These are phyloP conservation scores for Psittacula cyanocephala DNA, from an alignment of 2,113 vertebrate genomes.

Conservation along the genomic window DNA sequence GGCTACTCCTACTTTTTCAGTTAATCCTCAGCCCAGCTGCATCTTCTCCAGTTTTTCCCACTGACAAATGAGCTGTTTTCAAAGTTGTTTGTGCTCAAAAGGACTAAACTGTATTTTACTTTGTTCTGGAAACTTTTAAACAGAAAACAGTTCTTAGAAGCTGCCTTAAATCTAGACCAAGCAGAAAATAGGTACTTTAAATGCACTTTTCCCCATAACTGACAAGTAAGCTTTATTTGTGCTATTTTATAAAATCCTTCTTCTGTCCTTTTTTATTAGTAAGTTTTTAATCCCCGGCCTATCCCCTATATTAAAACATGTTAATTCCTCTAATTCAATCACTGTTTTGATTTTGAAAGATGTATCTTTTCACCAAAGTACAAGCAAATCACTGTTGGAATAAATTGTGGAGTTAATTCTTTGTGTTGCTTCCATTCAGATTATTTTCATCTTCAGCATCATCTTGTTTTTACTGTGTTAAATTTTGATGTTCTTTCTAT, in stretches of 20 bases:
- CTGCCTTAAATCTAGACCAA: neutral
- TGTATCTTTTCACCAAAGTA: neutral
- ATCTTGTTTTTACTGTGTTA: neutral
- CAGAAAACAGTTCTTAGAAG: neutral
- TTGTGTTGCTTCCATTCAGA: neutral
- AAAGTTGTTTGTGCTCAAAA: constrained; percentile 14
- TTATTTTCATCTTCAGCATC: neutral
- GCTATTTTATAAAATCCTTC: neutral
- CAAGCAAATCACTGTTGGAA: neutral
- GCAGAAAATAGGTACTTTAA: neutral
- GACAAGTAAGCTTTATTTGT: neutral
- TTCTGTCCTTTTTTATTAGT: neutral
- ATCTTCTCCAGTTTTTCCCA: constrained; percentile 22
- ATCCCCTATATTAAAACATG: neutral
- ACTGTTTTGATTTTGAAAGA: neutral
- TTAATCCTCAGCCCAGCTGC: constrained; percentile 33
- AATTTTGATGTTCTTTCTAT: neutral
- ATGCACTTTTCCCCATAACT: neutral
- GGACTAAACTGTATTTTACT: neutral
- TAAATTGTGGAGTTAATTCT: neutral
- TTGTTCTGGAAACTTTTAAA: neutral
- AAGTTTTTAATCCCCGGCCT: neutral
- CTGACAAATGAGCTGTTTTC: constrained; percentile 34
- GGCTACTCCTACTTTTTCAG: constrained; percentile 1
- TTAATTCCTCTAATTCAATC: neutral